Evolutionary conservation across 2,888 invertebrate genomes (phyloP), one percentile per base, ranked within the genome.

Genomic region (Eupithecia vulgata): DNA sequence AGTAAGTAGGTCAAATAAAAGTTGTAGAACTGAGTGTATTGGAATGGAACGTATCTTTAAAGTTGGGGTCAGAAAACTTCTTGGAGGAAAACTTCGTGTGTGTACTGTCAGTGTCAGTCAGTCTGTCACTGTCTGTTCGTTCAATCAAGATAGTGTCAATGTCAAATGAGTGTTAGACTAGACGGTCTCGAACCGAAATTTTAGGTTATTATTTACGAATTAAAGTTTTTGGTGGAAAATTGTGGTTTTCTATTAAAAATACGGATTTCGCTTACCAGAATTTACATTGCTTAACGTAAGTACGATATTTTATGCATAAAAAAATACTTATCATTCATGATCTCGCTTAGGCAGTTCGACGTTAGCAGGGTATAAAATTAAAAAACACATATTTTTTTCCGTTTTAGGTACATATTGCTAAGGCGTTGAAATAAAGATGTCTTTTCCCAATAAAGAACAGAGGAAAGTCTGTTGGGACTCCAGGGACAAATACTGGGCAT

Each of bases 401-500:
- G 80, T 93, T 93, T 88, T 93, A 93, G 93, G 93, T 88, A 64
- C 64, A 37, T 35, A 76, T 85, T 82, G 83, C 80, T 79, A 74
- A 79, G 78, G 76, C 74, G 76, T 67, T 76, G 79, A 73, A 21
- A 78, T 81, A 88, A 84, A 87, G 84, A 97, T 98, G 97, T 97
- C 97, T 86, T 98, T 97, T 91, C 97, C 97, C 75, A 96, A 95
- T 83, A 98, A 96, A 95, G 96, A 96, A 81, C 96, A 97, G 86
- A 96, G 98, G 81, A 95, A 96, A 85, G 94, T 95, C 84, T 99
- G 99, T 92, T 99, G 98, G 98, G 94, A 95, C 79, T 95, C 97
- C 78, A 96, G 98, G 84, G 99, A 99, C 92, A 95, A 95, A 71
- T 98, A 97, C 90, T 99, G 98, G 98, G 96, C 97, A 83, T 99